phyloP scores from a whole-genome alignment of 2,797 vertebrate species.

The Pangasius mekongensis region DNA sequence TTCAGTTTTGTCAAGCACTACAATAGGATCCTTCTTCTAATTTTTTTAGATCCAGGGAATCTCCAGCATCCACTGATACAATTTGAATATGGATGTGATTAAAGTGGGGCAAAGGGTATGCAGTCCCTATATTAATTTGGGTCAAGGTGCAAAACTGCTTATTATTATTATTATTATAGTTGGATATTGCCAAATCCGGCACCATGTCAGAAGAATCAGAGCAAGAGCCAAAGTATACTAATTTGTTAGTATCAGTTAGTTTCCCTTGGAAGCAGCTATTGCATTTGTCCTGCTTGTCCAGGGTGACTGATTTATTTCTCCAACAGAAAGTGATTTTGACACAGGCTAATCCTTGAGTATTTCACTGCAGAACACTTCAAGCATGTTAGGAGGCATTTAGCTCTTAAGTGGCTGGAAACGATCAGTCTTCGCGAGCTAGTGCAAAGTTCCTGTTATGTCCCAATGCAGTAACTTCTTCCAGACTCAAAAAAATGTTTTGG shows the following conservation, averaged over 20 bases:
- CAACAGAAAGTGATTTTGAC: constrained; percentile 4
- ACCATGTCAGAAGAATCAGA: background rate
- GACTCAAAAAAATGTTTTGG: constrained; percentile 5
- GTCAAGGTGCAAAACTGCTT: background rate
- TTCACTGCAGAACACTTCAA: background rate
- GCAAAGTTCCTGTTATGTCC: constrained; percentile 14
- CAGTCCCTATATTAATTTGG: background rate
- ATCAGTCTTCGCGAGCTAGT: background rate
- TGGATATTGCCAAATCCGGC: background rate
- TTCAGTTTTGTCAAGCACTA: background rate
- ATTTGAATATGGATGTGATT: constrained; percentile 23
- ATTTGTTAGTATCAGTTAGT: constrained; percentile 15
- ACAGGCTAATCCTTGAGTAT: background rate
- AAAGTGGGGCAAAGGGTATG: background rate
- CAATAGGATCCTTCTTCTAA: background rate
- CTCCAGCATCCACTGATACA: background rate
- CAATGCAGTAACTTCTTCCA: background rate
- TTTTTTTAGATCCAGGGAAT: background rate
- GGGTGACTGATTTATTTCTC: background rate
- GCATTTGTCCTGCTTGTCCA: constrained; percentile 3
- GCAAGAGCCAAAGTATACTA: background rate
- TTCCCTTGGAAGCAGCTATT: constrained; percentile 8
- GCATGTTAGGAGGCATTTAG: background rate
- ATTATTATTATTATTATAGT: constrained; percentile 15
- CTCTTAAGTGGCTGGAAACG: background rate